phyloP scores from a whole-genome alignment of 2,797 vertebrate species.

The Acanthurus leucopareius region DNA sequence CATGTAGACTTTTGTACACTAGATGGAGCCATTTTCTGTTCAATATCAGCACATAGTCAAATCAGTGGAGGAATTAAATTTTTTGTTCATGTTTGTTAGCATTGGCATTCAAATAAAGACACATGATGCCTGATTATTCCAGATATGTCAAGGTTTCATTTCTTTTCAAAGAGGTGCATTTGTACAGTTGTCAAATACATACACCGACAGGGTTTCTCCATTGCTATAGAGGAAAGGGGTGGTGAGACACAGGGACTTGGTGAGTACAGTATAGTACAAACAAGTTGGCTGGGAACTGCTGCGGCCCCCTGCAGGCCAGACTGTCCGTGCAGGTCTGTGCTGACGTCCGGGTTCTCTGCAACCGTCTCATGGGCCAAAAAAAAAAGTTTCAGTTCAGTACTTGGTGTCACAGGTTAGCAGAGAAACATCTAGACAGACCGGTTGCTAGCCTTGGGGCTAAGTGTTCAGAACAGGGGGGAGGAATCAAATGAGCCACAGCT shows the following conservation, averaged over 20 bases:
- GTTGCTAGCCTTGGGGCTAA: constrained; percentile 65
- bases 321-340: constrained; percentile 68
- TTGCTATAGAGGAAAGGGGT: constrained; percentile 79
- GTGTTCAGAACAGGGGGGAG: constrained; percentile 64
- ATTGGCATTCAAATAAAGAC: constrained; percentile 69
- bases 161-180: constrained; percentile 84
- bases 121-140: constrained; percentile 70
- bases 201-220: constrained; percentile 81
- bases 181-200: constrained; percentile 87
- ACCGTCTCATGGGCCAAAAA: constrained; percentile 25
- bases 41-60: constrained; percentile 13
- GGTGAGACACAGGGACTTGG: constrained; percentile 79
- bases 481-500: constrained; percentile 58
- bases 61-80: not conserved
- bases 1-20: constrained; percentile 36
- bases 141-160: constrained; percentile 87
- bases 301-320: constrained; percentile 63
- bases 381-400: constrained; percentile 66
- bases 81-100: not conserved
- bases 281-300: constrained; percentile 77
- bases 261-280: constrained; percentile 84
- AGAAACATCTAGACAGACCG: constrained; percentile 65
- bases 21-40: constrained; percentile 57
- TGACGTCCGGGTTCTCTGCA: constrained; percentile 69
- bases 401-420: constrained; percentile 63